Conservation (phyloP, 2,113 vertebrate genomes). For the Meles meles region DNA sequence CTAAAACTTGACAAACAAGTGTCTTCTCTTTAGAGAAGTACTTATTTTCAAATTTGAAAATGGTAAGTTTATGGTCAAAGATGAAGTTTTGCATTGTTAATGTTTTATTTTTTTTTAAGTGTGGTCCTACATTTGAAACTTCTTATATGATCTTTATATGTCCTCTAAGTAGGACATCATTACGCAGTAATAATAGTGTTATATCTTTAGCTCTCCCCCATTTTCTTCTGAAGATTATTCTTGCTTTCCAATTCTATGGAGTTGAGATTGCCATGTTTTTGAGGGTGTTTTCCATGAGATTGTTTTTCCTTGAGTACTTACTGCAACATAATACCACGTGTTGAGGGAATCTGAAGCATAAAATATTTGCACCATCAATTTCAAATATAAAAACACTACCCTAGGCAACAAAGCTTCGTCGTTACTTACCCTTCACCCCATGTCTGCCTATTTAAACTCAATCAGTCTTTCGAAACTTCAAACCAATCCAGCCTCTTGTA, state of each 20-base stretch:
- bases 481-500: neutral
- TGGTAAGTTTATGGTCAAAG: neutral
- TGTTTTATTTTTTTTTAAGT: constrained; percentile 19
- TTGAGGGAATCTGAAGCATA: neutral
- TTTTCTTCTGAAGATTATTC: neutral
- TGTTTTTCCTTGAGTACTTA: neutral
- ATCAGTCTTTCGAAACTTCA: neutral
- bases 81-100: neutral
- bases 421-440: neutral
- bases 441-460: neutral
- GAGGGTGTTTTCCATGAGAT: neutral
- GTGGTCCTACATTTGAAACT: neutral
- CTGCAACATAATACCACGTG: neutral
- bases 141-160: neutral
- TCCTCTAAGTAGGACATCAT: neutral
- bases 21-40: neutral
- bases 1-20: neutral
- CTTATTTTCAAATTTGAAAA: neutral
- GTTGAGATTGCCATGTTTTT: neutral
- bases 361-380: neutral
- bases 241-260: neutral
- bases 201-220: neutral
- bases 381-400: neutral
- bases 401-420: neutral
- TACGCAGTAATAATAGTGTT: neutral